phyloP scores from a whole-genome alignment of 1,140 invertebrate species.

The Coptotermes formosanus region DNA sequence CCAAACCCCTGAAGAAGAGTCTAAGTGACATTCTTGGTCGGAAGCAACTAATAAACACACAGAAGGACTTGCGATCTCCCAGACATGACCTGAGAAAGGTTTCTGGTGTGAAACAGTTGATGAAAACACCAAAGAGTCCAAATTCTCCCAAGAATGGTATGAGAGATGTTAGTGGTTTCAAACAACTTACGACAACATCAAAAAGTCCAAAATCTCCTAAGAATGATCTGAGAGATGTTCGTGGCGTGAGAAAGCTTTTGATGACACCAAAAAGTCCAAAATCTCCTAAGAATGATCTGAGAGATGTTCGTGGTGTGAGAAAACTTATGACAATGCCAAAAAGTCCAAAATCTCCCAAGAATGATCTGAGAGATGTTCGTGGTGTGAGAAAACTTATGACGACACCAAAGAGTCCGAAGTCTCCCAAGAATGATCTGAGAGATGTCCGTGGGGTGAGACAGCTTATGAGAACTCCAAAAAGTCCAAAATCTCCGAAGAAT shows the following conservation, averaged over 20 bases:
- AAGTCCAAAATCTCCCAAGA: constrained; percentile 44
- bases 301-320: constrained; percentile 44
- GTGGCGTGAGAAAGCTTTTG: constrained; percentile 45
- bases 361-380: constrained; percentile 43
- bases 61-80: constrained; percentile 40
- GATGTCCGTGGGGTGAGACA: constrained; percentile 47
- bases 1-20: constrained; percentile 43
- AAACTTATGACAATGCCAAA: constrained; percentile 44
- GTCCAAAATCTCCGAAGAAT: constrained; percentile 43
- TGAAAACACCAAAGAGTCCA: constrained; percentile 39
- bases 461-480: constrained; percentile 39
- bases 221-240: constrained; percentile 48
- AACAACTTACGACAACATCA: constrained; percentile 43
- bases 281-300: constrained; percentile 42
- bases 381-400: background rate
- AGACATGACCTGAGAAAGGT: constrained; percentile 49
- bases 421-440: constrained; percentile 47
- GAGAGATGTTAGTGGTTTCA: constrained; percentile 44
- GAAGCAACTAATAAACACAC: constrained; percentile 44
- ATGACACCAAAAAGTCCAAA: constrained; percentile 41
- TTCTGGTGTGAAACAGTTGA: constrained; percentile 44
- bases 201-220: constrained; percentile 45
- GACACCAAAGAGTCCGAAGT: constrained; percentile 38
- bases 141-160: constrained; percentile 43
- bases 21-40: constrained; percentile 47